Percentiles rank a stretch among this genome's conserved stretches.
These are phyloP conservation scores for Bombus haemorrhoidalis DNA, from an alignment of 1,140 invertebrate genomes.

Conservation along the genomic window DNA sequence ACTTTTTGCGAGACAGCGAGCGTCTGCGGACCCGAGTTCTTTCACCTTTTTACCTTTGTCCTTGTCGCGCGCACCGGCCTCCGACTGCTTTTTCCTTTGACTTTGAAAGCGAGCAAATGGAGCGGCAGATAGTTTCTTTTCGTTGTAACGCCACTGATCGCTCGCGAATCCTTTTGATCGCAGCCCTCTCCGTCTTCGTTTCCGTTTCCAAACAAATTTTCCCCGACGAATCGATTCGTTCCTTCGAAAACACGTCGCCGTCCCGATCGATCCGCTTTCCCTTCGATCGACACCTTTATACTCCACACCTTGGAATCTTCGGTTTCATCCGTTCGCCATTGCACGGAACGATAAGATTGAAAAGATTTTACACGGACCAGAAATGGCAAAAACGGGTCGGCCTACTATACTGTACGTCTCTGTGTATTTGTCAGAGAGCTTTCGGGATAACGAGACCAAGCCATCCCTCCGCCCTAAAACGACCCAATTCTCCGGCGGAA, in stretches of 20 bases:
- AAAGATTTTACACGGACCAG: neutral
- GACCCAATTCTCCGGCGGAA: slow-evolving; percentile 61
- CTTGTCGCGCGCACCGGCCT: too few species aligned
- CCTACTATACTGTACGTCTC: neutral
- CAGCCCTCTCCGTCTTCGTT: neutral
- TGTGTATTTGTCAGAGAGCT: slow-evolving; percentile 53
- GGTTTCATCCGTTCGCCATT: neutral
- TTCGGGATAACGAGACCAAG: slow-evolving; percentile 61
- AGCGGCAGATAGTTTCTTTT: slow-evolving; percentile 6
- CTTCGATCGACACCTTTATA: neutral
- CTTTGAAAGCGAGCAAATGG: slow-evolving; percentile 18
- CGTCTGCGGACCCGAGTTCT: neutral
- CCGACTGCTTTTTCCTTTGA: neutral
- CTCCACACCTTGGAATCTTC: neutral
- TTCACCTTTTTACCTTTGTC: neutral
- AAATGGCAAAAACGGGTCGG: slow-evolving; percentile 6
- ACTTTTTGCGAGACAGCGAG: neutral
- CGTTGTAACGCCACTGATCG: neutral
- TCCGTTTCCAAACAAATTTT: neutral
- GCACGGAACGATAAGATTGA: neutral
- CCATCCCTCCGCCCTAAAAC: slow-evolving; percentile 42
- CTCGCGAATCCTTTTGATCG: neutral
- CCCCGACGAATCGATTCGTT: neutral
- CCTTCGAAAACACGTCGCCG: neutral
- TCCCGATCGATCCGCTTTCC: neutral